Conservation (phyloP, 2,797 vertebrate species). For the Anabas testudineus region DNA sequence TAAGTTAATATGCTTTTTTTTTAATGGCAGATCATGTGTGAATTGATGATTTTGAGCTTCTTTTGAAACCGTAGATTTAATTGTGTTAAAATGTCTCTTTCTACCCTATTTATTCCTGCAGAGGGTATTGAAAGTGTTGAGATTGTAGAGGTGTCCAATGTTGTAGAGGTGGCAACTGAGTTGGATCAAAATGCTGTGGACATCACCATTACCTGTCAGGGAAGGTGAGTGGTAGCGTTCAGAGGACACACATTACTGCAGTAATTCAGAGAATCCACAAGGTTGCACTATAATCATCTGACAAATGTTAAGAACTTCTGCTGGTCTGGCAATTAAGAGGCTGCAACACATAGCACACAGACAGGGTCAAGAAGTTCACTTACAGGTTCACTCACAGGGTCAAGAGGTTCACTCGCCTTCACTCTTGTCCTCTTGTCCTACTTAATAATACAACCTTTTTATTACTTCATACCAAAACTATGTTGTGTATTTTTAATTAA, state of each 20-base stretch:
- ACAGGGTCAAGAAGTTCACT: background rate
- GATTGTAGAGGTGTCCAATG: constrained; percentile 89
- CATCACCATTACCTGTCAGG: constrained; percentile 91
- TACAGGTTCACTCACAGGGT: background rate
- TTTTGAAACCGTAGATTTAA: background rate
- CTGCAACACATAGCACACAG: background rate
- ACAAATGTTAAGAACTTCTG: background rate
- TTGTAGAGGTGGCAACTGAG: constrained; percentile 68
- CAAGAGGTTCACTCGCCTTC: background rate
- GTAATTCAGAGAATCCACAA: background rate
- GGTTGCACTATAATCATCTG: too few relatives aligned
- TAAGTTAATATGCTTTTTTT: constrained; percentile 78
- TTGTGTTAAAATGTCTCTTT: constrained; percentile 10
- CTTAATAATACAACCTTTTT: background rate
- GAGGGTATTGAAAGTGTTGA: constrained; percentile 94
- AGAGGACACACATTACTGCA: background rate
- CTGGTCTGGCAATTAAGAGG: background rate
- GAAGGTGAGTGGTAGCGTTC: constrained; percentile 84
- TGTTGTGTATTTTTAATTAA: background rate
- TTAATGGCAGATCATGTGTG: background rate
- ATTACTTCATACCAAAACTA: background rate
- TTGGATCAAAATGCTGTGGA: constrained; percentile 90
- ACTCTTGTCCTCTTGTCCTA: background rate
- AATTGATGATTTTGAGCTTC: background rate
- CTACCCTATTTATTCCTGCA: constrained; percentile 62